Base-by-base conservation (phyloP, 2,797 vertebrate species). In the Urocyon cinereoargenteus region DNA sequence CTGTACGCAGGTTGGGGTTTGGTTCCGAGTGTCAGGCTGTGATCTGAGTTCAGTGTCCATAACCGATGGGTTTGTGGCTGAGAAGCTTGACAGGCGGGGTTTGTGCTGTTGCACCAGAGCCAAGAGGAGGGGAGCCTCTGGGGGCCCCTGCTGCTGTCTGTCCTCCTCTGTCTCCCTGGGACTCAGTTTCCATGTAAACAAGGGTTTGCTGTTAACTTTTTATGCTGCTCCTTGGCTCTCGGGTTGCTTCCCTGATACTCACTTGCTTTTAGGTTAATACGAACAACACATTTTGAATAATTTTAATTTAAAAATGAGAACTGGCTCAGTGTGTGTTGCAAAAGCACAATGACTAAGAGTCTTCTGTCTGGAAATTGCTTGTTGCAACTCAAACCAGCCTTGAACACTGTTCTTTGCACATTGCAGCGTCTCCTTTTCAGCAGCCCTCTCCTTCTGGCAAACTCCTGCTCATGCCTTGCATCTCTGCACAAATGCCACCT, bases 31-130 rank as follows among this genome's bases (percentile, higher is more conserved):
- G 40, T 73, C 68, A 57, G 34, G 34, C 28, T 72, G 28, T 40
- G 34, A 40, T 73, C 34, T 36, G 85, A 73, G 68, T 34, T 59
- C 53, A 1, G 26, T 18, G 26, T 2, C 53, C 1, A 5, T 10
- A 12, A 40, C 49, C 2, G 0, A 14, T 9, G 11, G 1, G 15
- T 19, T 13, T 70, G 4, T 5, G 8, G 26, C 24, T 5, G 10
- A 72, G 53, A 19, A 19, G 51, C 24, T 57, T 26, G 53, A 12
- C 66, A 24, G 64, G 24, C 51, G 3, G 66, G 51, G 36, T 45
- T 68, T 45, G 36, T 73, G 70, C 40, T 45, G 36, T 2, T 6
- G 70, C 70, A 14, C 6, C 36, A 40, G 11, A 0, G 3, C 6
- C 0, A 2, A 24, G 15, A 28, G 53, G 22, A 61, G 79, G 55